Evolutionary conservation across 2,113 vertebrate species (phyloP).

Genomic region (Sylvia atricapilla): DNA sequence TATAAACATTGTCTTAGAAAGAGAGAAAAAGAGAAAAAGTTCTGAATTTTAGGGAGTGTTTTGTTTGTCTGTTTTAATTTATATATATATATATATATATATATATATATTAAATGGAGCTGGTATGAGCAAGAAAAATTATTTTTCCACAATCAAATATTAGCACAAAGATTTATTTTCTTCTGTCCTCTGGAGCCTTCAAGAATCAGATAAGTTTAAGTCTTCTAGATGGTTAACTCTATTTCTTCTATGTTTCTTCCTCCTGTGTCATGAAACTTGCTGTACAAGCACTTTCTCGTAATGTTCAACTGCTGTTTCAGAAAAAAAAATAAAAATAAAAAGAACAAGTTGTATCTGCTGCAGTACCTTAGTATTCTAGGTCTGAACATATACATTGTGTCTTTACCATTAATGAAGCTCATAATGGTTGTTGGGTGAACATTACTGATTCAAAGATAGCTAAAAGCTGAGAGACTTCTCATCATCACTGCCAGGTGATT

Average conservation of each 20-base stretch:
- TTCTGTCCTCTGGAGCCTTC: neutral
- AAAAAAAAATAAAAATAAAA: neutral
- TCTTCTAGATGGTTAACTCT: neutral
- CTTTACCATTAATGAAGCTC: neutral
- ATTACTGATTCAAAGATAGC: neutral
- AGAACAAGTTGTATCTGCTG: neutral
- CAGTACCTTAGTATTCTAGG: neutral
- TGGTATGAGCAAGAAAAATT: neutral
- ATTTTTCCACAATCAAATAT: neutral
- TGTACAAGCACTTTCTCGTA: neutral
- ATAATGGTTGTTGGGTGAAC: fast-evolving
- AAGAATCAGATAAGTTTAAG: neutral
- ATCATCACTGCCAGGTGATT: neutral
- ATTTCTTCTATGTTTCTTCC: neutral
- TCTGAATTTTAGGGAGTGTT: neutral
- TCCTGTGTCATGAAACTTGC: neutral
- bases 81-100: neutral
- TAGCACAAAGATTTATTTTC: neutral
- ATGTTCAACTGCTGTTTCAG: neutral
- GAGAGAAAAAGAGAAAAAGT: neutral
- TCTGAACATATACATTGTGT: neutral
- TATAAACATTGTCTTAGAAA: neutral
- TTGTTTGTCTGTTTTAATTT: too few relatives aligned
- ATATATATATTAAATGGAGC: neutral
- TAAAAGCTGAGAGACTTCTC: neutral